Percentiles rank a stretch among this genome's conserved stretches.
Evolutionary conservation across 1,140 invertebrate genomes (phyloP).

Genomic region (Danaus melanippus): DNA sequence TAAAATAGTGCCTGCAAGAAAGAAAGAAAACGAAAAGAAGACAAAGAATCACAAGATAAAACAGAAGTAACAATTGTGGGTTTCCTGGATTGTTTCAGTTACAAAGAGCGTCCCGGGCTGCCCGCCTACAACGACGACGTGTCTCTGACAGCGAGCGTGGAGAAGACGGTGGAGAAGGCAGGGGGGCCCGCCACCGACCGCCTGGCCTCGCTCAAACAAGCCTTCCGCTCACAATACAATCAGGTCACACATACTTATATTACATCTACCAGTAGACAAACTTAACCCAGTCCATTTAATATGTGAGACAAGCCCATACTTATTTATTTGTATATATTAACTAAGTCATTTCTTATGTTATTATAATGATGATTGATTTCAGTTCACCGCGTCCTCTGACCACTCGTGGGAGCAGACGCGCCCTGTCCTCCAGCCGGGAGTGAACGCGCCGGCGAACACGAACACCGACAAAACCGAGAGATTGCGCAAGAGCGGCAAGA

Average conservation of each 20-base stretch:
- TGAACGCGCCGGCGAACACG: conserved; percentile 68
- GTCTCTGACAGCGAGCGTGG: conserved; percentile 4
- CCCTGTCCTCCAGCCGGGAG: conserved; percentile 66
- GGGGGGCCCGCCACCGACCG: conserved; percentile 88
- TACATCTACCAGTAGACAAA: too few species aligned
- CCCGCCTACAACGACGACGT: conserved; percentile 34
- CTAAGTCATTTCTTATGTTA: too few species aligned
- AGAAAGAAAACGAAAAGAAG: too few species aligned
- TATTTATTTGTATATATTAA: too few species aligned
- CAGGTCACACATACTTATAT: conserved; percentile 77
- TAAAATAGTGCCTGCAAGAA: too few species aligned
- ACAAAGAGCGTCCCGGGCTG: conserved; percentile 81
- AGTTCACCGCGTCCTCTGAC: conserved; percentile 86
- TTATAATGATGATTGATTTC: conserved; percentile 12
- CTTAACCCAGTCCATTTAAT: too few species aligned
- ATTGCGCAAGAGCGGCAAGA: conserved; percentile 73
- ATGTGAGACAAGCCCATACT: too few species aligned
- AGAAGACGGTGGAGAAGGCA: conserved; percentile 7
- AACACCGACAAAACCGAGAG: conserved; percentile 36
- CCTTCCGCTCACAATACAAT: conserved; percentile 92
- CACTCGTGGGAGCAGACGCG: conserved; percentile 82
- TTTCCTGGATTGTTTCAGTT: conserved; percentile 49
- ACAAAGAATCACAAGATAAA: too few species aligned
- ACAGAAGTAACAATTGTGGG: neutral
- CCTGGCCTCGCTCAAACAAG: conserved; percentile 91